Conservation (phyloP, 1,140 invertebrate species). For the Polyergus mexicanus region DNA sequence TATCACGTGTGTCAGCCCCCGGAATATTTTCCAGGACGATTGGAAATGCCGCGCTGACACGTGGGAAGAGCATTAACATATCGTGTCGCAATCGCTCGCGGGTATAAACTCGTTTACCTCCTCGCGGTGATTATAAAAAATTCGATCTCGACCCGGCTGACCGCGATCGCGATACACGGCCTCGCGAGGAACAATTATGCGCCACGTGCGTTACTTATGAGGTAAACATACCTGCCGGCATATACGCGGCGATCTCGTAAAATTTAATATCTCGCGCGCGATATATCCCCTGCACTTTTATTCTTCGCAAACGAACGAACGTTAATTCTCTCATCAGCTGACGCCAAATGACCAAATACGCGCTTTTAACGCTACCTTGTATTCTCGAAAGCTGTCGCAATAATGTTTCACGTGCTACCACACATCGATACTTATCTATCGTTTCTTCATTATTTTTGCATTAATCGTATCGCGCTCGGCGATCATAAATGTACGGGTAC, state of each 20-base stretch:
- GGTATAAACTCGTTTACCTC: conserved; percentile 74
- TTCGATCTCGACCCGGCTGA: conserved; percentile 67
- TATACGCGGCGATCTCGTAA: conserved; percentile 36
- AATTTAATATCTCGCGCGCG: conserved; percentile 46
- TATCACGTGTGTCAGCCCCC: conserved; percentile 38
- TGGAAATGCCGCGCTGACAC: conserved; percentile 71
- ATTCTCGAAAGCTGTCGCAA: conserved; percentile 13
- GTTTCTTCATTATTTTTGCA: conserved; percentile 5
- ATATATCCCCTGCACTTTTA: conserved; percentile 27
- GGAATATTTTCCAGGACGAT: conserved; percentile 65
- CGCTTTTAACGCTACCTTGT: not conserved
- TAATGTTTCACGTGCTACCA: conserved; percentile 23
- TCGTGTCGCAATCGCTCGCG: conserved; percentile 74
- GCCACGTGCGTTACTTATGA: conserved; percentile 11
- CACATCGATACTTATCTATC: conserved; percentile 29
- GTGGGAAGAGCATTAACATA: conserved; percentile 75
- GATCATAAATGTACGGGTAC: conserved; percentile 32
- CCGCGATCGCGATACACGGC: conserved; percentile 68
- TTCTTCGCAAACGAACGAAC: conserved; percentile 9
- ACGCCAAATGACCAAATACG: not conserved
- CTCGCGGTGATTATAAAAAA: conserved; percentile 66
- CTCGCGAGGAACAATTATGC: conserved; percentile 57
- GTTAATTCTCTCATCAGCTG: conserved; percentile 23
- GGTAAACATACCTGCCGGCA: conserved; percentile 24
- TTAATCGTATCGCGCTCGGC: conserved; percentile 30